Conservation (phyloP, 2,888 invertebrate genomes). For the Yponomeuta malinellus region DNA sequence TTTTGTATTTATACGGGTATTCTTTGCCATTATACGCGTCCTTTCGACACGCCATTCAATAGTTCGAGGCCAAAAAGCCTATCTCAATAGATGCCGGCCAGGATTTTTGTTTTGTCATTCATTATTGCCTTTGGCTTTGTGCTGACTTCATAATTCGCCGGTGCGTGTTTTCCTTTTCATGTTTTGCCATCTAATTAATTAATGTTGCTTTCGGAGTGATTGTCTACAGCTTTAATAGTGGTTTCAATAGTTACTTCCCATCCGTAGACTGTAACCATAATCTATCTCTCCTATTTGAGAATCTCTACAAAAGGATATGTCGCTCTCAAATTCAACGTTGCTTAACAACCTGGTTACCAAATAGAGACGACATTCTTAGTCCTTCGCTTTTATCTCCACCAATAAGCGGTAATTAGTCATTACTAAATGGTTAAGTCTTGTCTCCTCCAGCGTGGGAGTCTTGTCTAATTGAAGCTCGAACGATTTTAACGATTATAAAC, state of each 20-base stretch:
- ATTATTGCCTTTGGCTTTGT: neutral
- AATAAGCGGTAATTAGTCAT: slow-evolving; percentile 10
- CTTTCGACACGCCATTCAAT: slow-evolving; percentile 45
- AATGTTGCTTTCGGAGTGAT: neutral
- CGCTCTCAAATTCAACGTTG: neutral
- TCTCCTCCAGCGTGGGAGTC: slow-evolving; percentile 56
- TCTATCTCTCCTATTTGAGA: neutral
- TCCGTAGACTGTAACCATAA: neutral
- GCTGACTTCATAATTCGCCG: neutral
- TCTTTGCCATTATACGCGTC: slow-evolving; percentile 39
- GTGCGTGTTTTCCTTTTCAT: neutral
- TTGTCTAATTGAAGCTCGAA: slow-evolving; percentile 52
- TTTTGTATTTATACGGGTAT: slow-evolving; percentile 27
- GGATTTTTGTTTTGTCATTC: neutral
- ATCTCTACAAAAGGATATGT: neutral
- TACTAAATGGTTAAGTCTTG: slow-evolving; percentile 26
- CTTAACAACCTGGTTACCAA: neutral
- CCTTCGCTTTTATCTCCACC: slow-evolving; percentile 7
- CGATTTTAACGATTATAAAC: slow-evolving; percentile 65
- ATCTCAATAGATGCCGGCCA: neutral
- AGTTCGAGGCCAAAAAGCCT: slow-evolving; percentile 41
- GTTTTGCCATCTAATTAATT: neutral
- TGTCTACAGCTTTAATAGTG: neutral
- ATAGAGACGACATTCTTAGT: slow-evolving; percentile 10
- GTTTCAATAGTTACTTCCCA: neutral